Percentiles rank a stretch among this genome's conserved stretches.
These are phyloP conservation scores for Plotosus lineatus DNA, from an alignment of 2,113 vertebrate genomes.

Conservation along the genomic window DNA sequence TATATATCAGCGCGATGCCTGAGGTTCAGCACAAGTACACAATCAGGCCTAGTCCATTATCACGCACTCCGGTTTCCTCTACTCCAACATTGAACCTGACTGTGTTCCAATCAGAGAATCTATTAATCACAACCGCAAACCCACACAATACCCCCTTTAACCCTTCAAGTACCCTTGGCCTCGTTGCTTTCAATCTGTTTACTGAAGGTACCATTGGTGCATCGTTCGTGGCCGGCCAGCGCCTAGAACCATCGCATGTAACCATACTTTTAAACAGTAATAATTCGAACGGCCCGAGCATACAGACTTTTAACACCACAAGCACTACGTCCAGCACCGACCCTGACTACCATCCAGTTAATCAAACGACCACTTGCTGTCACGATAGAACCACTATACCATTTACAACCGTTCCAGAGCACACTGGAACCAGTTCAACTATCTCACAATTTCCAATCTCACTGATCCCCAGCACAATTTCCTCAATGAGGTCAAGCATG, in stretches of 20 bases:
- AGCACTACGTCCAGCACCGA: not conserved
- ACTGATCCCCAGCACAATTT: not conserved
- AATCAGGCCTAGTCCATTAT: conserved; percentile 31
- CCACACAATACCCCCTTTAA: conserved; percentile 1
- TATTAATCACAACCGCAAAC: conserved; percentile 24
- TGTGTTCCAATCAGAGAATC: conserved; percentile 41
- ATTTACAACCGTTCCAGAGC: not conserved
- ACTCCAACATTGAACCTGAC: conserved; percentile 32
- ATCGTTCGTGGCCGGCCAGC: conserved; percentile 19
- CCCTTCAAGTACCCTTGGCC: conserved; percentile 5
- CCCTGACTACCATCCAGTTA: not conserved
- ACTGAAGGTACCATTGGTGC: not conserved
- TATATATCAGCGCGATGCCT: conserved; percentile 21
- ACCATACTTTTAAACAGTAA: conserved; percentile 31
- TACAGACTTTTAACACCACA: not conserved
- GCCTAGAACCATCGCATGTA: conserved; percentile 38
- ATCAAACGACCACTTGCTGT: not conserved
- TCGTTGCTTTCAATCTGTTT: conserved; percentile 26
- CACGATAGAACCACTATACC: not conserved
- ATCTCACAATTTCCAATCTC: not conserved
- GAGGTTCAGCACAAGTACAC: conserved; percentile 30
- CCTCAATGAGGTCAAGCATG: not conserved
- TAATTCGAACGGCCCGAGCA: not conserved
- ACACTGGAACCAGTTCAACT: conserved; percentile 12
- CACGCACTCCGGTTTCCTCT: conserved; percentile 15